phyloP scores from a whole-genome alignment of 2,888 invertebrate species.

The Bellardia pandia region DNA sequence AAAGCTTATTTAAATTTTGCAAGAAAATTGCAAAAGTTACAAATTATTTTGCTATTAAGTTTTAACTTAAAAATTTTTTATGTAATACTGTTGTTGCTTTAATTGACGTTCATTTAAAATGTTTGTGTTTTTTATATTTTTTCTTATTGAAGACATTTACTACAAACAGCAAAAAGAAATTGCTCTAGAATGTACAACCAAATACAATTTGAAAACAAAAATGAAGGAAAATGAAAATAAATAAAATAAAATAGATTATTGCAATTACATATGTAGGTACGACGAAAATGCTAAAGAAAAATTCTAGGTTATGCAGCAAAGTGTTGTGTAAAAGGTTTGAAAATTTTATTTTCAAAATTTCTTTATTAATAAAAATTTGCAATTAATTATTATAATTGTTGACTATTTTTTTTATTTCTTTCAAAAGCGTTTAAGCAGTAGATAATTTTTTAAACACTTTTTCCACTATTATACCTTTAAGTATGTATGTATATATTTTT shows the following conservation, averaged over 20 bases:
- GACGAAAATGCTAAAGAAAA: constrained; percentile 56
- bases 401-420: background rate
- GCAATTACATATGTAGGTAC: constrained; percentile 61
- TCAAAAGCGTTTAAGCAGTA: constrained; percentile 54
- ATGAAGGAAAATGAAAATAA: background rate
- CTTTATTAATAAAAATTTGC: constrained; percentile 16
- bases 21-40: too few relatives aligned
- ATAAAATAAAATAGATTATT: constrained; percentile 47
- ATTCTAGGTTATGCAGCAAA: constrained; percentile 71
- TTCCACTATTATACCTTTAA: constrained; percentile 1
- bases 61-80: constrained; percentile 17
- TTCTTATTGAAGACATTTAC: constrained; percentile 48
- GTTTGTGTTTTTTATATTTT: constrained; percentile 8
- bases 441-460: constrained; percentile 62
- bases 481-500: constrained; percentile 27
- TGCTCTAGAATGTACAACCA: constrained; percentile 45
- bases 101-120: constrained; percentile 42
- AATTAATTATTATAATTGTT: constrained; percentile 10
- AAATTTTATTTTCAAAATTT: constrained; percentile 18
- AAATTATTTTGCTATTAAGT: too few relatives aligned
- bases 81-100: constrained; percentile 62
- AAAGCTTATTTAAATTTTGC: background rate
- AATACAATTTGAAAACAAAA: background rate
- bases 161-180: constrained; percentile 38
- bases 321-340: constrained; percentile 72